These are phyloP conservation scores for Phrynosoma platyrhinos DNA, from an alignment of 2,113 vertebrate genomes.

Conservation along the genomic window DNA sequence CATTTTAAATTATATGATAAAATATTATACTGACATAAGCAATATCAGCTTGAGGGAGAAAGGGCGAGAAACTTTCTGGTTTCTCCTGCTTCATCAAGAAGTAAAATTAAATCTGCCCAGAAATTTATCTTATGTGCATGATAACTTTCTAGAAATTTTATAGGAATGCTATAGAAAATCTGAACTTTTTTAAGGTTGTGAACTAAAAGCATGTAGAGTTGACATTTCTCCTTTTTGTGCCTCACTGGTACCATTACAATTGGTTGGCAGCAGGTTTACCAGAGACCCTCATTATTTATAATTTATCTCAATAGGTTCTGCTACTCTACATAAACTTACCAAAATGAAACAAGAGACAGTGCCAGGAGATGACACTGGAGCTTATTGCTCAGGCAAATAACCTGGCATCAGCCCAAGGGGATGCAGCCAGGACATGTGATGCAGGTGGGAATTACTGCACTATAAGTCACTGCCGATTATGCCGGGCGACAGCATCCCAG, in stretches of 20 bases:
- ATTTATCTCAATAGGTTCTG: background rate
- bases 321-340: no score
- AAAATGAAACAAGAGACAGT: no score
- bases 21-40: background rate
- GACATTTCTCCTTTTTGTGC: no score
- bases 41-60: background rate
- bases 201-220: background rate
- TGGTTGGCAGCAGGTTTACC: background rate
- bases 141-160: background rate
- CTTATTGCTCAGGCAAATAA: no score
- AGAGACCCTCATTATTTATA: background rate
- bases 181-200: no score
- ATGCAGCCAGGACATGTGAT: no score
- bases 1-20: slow-evolving; percentile 13
- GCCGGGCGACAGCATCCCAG: no score
- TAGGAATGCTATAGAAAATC: background rate
- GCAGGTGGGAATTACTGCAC: no score
- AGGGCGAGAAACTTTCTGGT: background rate
- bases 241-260: no score
- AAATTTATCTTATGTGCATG: background rate
- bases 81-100: background rate
- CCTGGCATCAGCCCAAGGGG: no score
- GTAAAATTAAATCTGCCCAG: background rate
- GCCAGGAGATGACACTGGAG: no score
- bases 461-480: no score